Conservation (phyloP, 2,113 vertebrate species). For the Panurus biarmicus region DNA sequence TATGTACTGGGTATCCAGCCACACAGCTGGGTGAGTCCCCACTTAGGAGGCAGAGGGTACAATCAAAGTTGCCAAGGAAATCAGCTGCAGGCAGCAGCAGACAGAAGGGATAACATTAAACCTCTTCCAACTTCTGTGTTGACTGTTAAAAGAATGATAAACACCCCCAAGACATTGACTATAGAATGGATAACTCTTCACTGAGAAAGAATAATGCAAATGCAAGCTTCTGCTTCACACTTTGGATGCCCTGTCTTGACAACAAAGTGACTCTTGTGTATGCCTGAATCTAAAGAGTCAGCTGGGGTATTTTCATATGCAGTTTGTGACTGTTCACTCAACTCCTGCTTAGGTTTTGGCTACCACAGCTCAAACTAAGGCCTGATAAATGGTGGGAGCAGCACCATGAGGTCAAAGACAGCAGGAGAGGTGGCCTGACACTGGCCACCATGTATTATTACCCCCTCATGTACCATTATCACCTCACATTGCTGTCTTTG, state of each 20-base stretch:
- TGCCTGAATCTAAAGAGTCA: not conserved
- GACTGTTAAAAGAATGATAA: not conserved
- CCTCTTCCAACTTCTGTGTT: not conserved
- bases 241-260: not conserved
- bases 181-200: not conserved
- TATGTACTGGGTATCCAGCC: not conserved
- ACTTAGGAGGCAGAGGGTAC: not conserved
- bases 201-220: not conserved
- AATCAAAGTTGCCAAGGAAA: constrained; percentile 17
- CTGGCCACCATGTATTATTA: not conserved
- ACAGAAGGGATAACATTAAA: not conserved
- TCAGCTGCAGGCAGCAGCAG: not conserved
- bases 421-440: not conserved
- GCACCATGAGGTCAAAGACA: not conserved
- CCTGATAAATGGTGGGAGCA: not conserved
- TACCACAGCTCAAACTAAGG: not conserved
- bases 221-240: not conserved
- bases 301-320: not conserved
- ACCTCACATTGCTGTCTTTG: not conserved
- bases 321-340: not conserved
- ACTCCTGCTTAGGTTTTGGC: not conserved
- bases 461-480: not conserved
- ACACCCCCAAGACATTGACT: not conserved
- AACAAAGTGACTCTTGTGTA: not conserved
- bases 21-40: not conserved